phyloP scores from a whole-genome alignment of 2,888 invertebrate genomes.

The Leuctra nigra region DNA sequence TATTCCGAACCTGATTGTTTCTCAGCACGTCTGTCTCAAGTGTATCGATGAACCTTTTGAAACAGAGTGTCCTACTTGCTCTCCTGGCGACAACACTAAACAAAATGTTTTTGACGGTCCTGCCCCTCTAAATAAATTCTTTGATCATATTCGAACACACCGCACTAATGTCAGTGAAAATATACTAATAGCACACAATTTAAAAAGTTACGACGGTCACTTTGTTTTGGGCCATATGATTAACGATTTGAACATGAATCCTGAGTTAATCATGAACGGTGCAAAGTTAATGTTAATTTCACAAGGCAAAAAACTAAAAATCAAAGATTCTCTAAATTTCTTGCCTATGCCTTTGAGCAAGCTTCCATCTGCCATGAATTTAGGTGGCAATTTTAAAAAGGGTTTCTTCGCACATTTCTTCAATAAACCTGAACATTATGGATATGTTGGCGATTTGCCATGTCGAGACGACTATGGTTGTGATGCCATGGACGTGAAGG shows the following conservation, averaged over 20 bases:
- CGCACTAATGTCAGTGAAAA: neutral
- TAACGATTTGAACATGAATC: neutral
- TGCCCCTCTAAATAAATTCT: neutral
- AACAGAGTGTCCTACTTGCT: neutral
- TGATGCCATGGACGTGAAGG: neutral
- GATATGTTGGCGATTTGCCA: neutral
- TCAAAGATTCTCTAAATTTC: neutral
- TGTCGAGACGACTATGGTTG: neutral
- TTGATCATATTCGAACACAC: neutral
- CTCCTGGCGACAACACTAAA: neutral
- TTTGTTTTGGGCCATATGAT: constrained; percentile 3
- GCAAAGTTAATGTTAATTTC: neutral
- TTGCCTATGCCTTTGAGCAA: neutral
- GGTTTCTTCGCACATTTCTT: neutral
- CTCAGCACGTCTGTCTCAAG: neutral
- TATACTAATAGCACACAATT: constrained; percentile 6
- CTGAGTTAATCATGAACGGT: neutral
- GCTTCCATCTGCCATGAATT: neutral
- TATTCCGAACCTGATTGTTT: neutral
- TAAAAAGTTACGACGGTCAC: constrained; percentile 14
- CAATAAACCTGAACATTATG: neutral
- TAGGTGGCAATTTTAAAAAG: too few relatives aligned
- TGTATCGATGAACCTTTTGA: neutral
- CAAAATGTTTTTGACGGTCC: neutral
- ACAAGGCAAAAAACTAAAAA: neutral